A percentile compares a stretch with the other conserved stretches of the same genome.
These are phyloP conservation scores for Styela clava DNA, from an alignment of 23 tunicate species.

Conservation along the genomic window DNA sequence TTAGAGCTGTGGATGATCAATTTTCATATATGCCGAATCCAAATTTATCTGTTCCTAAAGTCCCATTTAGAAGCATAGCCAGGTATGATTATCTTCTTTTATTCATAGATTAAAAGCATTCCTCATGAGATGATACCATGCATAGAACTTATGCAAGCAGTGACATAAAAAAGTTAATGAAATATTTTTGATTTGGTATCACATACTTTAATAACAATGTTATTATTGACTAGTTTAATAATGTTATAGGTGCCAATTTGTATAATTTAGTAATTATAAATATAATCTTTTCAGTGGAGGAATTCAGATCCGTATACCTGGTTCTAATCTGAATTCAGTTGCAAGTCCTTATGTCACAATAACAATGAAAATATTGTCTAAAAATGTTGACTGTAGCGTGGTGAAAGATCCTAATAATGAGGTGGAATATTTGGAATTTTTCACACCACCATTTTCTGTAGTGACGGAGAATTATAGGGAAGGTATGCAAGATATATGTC, in stretches of 20 bases:
- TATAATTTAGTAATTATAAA: too few species aligned
- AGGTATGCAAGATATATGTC: too few species aligned
- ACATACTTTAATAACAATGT: too few species aligned
- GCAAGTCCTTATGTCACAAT: slow-evolving; percentile 29
- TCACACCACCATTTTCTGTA: slow-evolving; percentile 3
- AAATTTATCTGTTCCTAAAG: not conserved
- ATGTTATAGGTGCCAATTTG: too few species aligned
- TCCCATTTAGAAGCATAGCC: not conserved
- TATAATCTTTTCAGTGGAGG: slow-evolving; percentile 74
- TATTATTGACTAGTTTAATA: too few species aligned
- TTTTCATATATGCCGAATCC: slow-evolving; percentile 41
- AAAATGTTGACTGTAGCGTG: not conserved
- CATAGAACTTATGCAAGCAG: too few species aligned
- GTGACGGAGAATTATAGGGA: too few species aligned
- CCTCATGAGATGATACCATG: too few species aligned
- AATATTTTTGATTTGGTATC: too few species aligned
- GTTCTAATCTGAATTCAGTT: slow-evolving; percentile 45
- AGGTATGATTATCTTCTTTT: too few species aligned
- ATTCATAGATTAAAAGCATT: too few species aligned
- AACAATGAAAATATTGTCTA: not conserved
- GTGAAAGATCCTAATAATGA: not conserved
- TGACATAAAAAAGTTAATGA: too few species aligned
- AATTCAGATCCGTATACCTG: slow-evolving; percentile 9
- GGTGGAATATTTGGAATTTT: not conserved
- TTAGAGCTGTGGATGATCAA: not conserved